A percentile compares a stretch with the other conserved stretches of the same genome.
phyloP scores from a whole-genome alignment of 2,113 vertebrate genomes.

The Gallinago undulata region DNA sequence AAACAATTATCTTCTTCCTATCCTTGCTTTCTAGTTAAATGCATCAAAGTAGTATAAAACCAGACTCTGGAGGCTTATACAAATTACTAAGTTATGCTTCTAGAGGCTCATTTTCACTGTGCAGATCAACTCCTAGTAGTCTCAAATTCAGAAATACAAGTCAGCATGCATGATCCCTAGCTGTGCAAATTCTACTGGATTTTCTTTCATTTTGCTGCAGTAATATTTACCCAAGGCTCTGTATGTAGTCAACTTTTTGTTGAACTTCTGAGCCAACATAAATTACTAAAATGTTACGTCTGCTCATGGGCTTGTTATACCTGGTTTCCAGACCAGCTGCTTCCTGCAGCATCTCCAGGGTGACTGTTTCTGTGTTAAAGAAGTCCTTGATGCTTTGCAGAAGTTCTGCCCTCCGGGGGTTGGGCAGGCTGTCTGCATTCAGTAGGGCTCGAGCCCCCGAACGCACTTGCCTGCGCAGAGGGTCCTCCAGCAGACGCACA shows the following conservation, averaged over 20 bases:
- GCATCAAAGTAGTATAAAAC: neutral
- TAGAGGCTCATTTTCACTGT: neutral
- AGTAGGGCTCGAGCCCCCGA: slow-evolving; percentile 91
- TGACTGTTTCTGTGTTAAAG: slow-evolving; percentile 69
- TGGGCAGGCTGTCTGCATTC: slow-evolving; percentile 82
- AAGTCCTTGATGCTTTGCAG: slow-evolving; percentile 78
- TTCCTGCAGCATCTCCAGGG: slow-evolving; percentile 79
- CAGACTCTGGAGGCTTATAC: neutral
- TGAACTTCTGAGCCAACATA: neutral
- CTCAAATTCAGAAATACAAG: neutral
- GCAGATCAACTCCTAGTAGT: neutral
- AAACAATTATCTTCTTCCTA: neutral
- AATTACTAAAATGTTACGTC: neutral
- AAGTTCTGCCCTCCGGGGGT: slow-evolving; percentile 82
- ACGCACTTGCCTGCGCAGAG: slow-evolving; percentile 86
- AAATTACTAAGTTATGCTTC: neutral
- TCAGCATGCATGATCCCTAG: neutral
- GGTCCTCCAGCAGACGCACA: slow-evolving; percentile 85
- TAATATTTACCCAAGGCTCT: neutral
- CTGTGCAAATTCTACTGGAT: neutral
- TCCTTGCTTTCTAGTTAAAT: neutral
- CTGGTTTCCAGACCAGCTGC: slow-evolving; percentile 89
- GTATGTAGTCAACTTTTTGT: neutral
- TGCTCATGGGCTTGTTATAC: slow-evolving; percentile 59
- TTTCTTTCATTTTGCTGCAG: neutral